These are phyloP conservation scores for Archips crataeganus DNA, from an alignment of 2,888 invertebrate species.

Conservation along the genomic window DNA sequence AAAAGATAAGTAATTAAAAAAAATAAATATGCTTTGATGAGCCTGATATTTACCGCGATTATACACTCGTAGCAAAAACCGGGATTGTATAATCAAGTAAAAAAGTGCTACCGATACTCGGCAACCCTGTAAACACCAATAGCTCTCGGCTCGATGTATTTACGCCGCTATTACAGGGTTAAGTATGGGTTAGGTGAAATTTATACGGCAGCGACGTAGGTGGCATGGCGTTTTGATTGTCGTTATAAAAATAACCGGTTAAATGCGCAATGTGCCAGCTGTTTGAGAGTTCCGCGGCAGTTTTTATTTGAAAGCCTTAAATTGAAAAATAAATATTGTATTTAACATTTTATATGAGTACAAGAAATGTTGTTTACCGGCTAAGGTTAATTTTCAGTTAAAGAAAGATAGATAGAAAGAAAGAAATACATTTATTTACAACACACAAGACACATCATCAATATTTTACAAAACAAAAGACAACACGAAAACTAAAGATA, in stretches of 20 bases:
- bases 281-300: conserved; percentile 26
- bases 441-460: no score
- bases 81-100: background rate
- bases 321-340: no score
- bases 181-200: conserved; percentile 43
- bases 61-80: background rate
- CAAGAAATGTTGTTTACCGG: no score
- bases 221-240: conserved; percentile 41
- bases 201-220: conserved; percentile 41
- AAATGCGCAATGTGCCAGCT: conserved; percentile 18
- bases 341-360: background rate
- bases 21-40: no score
- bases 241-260: conserved; percentile 38
- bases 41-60: no score
- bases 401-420: no score
- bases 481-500: no score
- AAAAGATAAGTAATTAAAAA: no score
- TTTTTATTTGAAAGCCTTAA: background rate
- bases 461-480: no score
- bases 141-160: conserved; percentile 40
- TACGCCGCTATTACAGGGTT: conserved; percentile 42
- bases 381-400: no score
- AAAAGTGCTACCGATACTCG: background rate
- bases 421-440: no score
- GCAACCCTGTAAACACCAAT: conserved; percentile 33